Evolutionary conservation across 2,113 vertebrate species (phyloP), one percentile per base, ranked within the genome.

Genomic region (Leptobrachium leishanense): DNA sequence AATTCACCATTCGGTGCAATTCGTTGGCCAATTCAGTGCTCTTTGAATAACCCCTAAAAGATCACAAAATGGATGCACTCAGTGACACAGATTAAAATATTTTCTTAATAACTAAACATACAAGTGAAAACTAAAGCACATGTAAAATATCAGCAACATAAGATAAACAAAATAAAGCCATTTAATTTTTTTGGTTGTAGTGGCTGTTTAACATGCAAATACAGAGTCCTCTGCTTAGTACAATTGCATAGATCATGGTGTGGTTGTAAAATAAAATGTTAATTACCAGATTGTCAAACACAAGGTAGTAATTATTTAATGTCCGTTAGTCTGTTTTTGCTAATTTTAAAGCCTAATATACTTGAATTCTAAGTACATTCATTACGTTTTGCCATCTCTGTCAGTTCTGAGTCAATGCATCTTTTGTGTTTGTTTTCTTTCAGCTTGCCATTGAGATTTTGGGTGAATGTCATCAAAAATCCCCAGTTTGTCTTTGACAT

Each of bases 391-490:
- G 0, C 2, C 2, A 39, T 15, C 46, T 50, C 4, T 50, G 46
- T 50, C 46, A 65, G 31, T 40, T 39, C 39, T 65, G 20, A 50
- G 39, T 40, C 15, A 63, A 20, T 31, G 20, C 20, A 55, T 13
- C 4, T 39, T 43, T 63, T 63, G 43, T 76, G 62, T 15, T 1
- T 76, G 62, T 15, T 1, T 84, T 76, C 70, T 54, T 64, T 5
- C 90, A 99, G 98, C 90, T 91, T 98, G 85, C 97, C 97, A 0
- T 86, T 99, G 85, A 83, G 96, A 71, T 98, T 98, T 84, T 99
- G 97, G 97, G 98, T 99, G 11, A 99, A 99, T 85, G 96, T 99
- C 93, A 99, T 99, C 91, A 99, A 99, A 92, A 99, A 99, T 85
- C 97, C 98, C 0, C 98, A 99, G 91, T 99, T 99, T 0, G 97